A percentile compares a stretch with the other conserved stretches of the same genome.
phyloP scores from a whole-genome alignment of 2,113 vertebrate genomes.

The Mixornis gularis region DNA sequence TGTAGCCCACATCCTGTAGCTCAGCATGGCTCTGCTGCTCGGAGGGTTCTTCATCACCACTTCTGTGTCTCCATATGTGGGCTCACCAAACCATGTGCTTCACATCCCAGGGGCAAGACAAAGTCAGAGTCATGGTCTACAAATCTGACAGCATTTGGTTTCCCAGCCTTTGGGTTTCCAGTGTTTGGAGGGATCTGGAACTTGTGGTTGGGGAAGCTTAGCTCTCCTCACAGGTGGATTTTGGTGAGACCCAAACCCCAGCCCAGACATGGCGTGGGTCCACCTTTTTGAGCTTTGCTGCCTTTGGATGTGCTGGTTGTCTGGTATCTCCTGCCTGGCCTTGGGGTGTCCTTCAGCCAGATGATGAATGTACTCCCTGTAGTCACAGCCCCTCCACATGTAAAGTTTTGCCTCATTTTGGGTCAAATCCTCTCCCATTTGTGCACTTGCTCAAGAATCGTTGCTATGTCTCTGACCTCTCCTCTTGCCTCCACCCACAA shows the following conservation, averaged over 20 bases:
- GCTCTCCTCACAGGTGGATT: neutral
- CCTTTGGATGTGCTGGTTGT: neutral
- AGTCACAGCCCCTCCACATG: neutral
- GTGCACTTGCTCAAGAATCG: neutral
- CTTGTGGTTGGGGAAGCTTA: neutral
- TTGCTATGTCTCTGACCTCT: neutral
- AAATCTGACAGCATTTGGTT: neutral
- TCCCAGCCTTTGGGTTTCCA: neutral
- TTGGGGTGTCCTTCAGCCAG: neutral
- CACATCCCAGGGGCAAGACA: neutral
- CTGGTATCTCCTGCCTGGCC: neutral
- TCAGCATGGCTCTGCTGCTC: rapidly evolving
- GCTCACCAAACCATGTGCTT: neutral
- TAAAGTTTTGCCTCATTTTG: neutral
- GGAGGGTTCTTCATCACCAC: neutral
- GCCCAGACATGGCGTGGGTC: neutral
- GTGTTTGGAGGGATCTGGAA: neutral
- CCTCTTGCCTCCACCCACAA: neutral
- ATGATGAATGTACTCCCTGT: neutral
- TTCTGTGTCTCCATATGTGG: neutral
- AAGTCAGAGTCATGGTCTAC: neutral
- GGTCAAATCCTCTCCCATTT: neutral
- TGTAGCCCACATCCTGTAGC: rapidly evolving
- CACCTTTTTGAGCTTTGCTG: neutral
- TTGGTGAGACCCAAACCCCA: neutral